phyloP scores from a whole-genome alignment of 2,113 vertebrate genomes.

The Aphyosemion australe region DNA sequence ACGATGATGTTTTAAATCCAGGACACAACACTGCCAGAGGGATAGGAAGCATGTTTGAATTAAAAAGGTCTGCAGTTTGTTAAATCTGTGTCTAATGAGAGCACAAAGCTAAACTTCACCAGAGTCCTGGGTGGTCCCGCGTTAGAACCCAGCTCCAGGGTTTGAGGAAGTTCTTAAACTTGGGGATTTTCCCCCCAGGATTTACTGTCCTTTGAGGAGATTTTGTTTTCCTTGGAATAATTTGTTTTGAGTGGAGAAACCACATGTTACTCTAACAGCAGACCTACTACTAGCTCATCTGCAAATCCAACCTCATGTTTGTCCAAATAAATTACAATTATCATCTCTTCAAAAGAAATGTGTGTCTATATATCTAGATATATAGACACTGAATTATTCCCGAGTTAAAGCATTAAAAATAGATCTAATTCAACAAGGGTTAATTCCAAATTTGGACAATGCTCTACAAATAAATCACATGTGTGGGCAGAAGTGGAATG shows the following conservation, averaged over 20 bases:
- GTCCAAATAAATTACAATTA: too few relatives aligned
- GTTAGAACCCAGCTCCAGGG: neutral
- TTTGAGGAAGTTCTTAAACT: slow-evolving; percentile 25
- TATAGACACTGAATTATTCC: too few relatives aligned
- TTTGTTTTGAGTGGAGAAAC: too few relatives aligned
- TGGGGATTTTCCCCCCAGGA: neutral
- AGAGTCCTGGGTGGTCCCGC: slow-evolving; percentile 50
- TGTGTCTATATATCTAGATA: too few relatives aligned
- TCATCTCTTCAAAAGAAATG: too few relatives aligned
- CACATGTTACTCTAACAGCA: too few relatives aligned
- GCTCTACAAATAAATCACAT: too few relatives aligned
- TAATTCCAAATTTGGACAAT: too few relatives aligned
- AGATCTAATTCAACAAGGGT: too few relatives aligned
- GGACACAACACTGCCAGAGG: slow-evolving; percentile 67
- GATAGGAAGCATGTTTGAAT: slow-evolving; percentile 50
- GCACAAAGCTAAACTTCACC: slow-evolving; percentile 71
- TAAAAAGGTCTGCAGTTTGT: slow-evolving; percentile 49
- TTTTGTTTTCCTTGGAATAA: neutral
- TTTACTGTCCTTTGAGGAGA: neutral
- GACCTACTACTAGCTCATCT: too few relatives aligned
- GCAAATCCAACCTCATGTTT: too few relatives aligned
- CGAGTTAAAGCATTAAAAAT: too few relatives aligned
- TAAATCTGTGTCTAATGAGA: neutral
- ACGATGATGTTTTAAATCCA: slow-evolving; percentile 60
- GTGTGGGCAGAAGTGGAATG: neutral